A percentile compares a stretch with the other conserved stretches of the same genome.
phyloP scores from a whole-genome alignment of 2,113 vertebrate genomes.

The Spheniscus mendiculus region DNA sequence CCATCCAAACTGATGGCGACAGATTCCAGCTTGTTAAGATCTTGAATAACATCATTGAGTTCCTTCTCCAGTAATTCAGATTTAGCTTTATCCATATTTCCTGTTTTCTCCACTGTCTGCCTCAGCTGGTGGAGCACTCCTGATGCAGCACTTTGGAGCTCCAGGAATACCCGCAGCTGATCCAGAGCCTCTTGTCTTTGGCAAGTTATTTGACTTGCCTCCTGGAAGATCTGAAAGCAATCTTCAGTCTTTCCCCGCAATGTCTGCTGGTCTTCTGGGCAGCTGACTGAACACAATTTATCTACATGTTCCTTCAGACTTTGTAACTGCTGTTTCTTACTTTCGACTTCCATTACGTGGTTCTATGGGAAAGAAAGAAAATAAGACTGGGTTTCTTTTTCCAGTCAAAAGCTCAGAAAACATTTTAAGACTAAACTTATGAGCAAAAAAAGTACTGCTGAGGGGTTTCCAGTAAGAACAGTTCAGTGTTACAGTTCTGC shows the following conservation, averaged over 20 bases:
- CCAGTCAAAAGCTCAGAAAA: background rate
- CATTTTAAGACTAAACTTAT: background rate
- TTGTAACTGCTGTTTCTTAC: conserved; percentile 68
- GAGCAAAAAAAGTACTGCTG: background rate
- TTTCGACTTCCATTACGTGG: conserved; percentile 75
- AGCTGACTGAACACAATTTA: conserved; percentile 75
- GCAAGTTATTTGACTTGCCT: conserved; percentile 81
- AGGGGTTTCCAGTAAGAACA: background rate
- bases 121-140: conserved; percentile 74
- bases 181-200: conserved; percentile 79
- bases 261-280: conserved; percentile 77
- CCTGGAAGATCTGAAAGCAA: conserved; percentile 85
- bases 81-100: conserved; percentile 84
- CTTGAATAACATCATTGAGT: conserved; percentile 70
- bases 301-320: conserved; percentile 77
- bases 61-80: conserved; percentile 80
- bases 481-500: background rate
- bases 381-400: background rate
- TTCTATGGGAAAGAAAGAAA: conserved; percentile 75
- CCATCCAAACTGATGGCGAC: conserved; percentile 82
- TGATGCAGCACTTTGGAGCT: conserved; percentile 60
- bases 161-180: conserved; percentile 78
- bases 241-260: conserved; percentile 84
- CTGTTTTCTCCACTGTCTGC: conserved; percentile 81
- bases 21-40: conserved; percentile 80